Evolutionary conservation across 2,113 vertebrate genomes (phyloP).

Genomic region (Thinocorus orbignyianus): DNA sequence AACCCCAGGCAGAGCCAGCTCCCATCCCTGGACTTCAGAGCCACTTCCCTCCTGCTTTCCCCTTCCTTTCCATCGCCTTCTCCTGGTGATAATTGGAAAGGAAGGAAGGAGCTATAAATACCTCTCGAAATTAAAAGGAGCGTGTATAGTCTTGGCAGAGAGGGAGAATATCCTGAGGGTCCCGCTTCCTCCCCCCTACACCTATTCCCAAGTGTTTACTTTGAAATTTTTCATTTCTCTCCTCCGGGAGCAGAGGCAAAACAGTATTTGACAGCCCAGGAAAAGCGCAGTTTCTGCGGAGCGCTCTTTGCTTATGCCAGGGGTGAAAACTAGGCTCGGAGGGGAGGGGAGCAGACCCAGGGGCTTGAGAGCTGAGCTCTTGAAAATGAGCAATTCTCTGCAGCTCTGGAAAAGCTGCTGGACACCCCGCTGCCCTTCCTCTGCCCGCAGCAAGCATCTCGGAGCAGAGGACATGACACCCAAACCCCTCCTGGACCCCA

Average conservation of each 20-base stretch:
- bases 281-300: background rate
- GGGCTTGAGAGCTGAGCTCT: background rate
- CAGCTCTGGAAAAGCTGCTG: background rate
- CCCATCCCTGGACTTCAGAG: fast-evolving
- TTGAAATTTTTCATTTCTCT: background rate
- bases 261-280: conserved; percentile 5
- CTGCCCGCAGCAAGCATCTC: background rate
- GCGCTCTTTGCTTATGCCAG: background rate
- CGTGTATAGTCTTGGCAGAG: background rate
- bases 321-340: background rate
- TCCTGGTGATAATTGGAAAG: background rate
- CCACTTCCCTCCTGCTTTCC: background rate
- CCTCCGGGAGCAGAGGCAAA: background rate
- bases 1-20: background rate
- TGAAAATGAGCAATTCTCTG: fast-evolving
- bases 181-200: background rate
- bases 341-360: background rate
- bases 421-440: background rate
- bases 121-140: conserved; percentile 26
- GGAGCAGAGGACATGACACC: background rate
- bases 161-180: background rate
- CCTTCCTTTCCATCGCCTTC: background rate
- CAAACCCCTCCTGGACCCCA: fast-evolving
- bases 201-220: conserved; percentile 26
- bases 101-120: conserved; percentile 39